These are phyloP conservation scores for Chromobotia macracanthus DNA, from an alignment of 2,797 vertebrate genomes.

Conservation along the genomic window DNA sequence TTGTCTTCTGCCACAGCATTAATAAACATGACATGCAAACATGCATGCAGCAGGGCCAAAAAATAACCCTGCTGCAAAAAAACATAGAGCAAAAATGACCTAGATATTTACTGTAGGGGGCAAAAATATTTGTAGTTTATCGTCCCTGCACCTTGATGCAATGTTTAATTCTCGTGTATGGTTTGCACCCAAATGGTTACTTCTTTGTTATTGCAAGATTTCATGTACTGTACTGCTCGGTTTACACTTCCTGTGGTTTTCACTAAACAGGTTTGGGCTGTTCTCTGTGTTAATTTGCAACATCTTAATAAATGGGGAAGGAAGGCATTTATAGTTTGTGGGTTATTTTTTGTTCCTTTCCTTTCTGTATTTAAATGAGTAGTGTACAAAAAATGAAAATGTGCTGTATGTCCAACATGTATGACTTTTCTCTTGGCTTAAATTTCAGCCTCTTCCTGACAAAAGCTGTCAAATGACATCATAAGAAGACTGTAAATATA, in stretches of 20 bases:
- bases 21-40: conserved; percentile 11
- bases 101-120: neutral
- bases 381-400: neutral
- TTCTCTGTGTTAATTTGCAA: neutral
- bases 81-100: neutral
- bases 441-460: neutral
- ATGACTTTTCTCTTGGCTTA: neutral
- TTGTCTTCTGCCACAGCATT: neutral
- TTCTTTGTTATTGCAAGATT: neutral
- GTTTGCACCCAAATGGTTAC: neutral
- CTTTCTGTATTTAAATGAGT: neutral
- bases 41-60: neutral
- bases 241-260: conserved; percentile 1
- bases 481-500: neutral
- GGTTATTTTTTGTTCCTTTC: neutral
- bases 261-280: neutral
- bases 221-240: neutral
- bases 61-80: neutral
- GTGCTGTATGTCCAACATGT: neutral
- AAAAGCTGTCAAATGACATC: neutral
- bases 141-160: no score
- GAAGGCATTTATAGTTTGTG: neutral
- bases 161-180: no score
- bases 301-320: neutral
- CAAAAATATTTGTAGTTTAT: no score